phyloP scores from a whole-genome alignment of 1,140 invertebrate genomes.

The Drosophila santomea region DNA sequence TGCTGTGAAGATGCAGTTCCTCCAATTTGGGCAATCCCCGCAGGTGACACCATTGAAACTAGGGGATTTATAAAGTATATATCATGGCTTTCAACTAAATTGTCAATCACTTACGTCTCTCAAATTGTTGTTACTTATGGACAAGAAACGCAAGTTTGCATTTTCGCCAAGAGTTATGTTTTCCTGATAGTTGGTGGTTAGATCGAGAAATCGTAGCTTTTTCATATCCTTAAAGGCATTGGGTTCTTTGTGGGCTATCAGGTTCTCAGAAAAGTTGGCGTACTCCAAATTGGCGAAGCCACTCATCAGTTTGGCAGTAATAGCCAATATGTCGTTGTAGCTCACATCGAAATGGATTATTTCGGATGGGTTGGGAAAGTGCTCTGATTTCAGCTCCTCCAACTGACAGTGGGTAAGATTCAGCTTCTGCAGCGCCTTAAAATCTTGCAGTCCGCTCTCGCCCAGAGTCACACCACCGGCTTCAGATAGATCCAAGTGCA shows the following conservation, averaged over 20 bases:
- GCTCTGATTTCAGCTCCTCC: constrained; percentile 38
- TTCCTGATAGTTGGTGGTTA: constrained; percentile 67
- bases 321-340: constrained; percentile 51
- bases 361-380: constrained; percentile 39
- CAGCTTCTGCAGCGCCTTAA: constrained; percentile 41
- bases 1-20: constrained; percentile 60
- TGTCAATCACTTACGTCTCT: constrained; percentile 51
- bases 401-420: constrained; percentile 61
- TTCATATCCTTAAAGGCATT: constrained; percentile 46
- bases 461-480: constrained; percentile 47
- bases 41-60: constrained; percentile 62
- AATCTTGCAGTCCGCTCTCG: constrained; percentile 41
- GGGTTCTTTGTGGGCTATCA: constrained; percentile 46
- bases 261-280: constrained; percentile 74
- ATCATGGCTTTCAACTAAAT: not conserved
- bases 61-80: not conserved
- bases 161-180: constrained; percentile 55
- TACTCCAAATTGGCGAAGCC: constrained; percentile 50
- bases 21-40: constrained; percentile 47
- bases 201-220: constrained; percentile 50
- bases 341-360: constrained; percentile 64
- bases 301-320: constrained; percentile 33
- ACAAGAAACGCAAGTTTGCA: constrained; percentile 48
- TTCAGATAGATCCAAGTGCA: constrained; percentile 49
- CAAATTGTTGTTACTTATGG: constrained; percentile 68